Evolutionary conservation across 1,140 invertebrate genomes (phyloP), one percentile per base, ranked within the genome.

Genomic region (Metopolophium dirhodum): DNA sequence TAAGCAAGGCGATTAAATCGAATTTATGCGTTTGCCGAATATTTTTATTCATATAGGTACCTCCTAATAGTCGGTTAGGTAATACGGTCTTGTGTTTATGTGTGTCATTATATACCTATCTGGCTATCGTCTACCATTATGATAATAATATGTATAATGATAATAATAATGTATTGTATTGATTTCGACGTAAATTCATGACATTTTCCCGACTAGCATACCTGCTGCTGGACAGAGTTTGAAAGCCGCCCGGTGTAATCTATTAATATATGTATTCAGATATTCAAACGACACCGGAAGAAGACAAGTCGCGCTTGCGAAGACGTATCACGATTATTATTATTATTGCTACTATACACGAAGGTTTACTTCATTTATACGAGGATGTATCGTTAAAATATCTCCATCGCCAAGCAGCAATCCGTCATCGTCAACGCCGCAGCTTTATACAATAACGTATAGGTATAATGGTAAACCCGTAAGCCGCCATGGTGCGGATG

Each of bases 391-490:
- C 83, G 83, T 41, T 41, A 41, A 85, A 85, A 45, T 41, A 85
- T 85, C 61, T 6, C 61, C 30, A n/a, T 77, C 61, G 18, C 61
- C 61, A 18, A 41, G 41, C 61, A n/a, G 61, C 82, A 41, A 85
- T 86, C 85, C 85, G 85, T 86, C 41, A 47, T 86, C 85, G 85
- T 86, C 41, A 85, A 85, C 83, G 77, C 41, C 9, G 23, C 41
- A 47, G 37, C 37, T 26, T 85, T 45, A 85, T 85, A 18, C n/a
- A 82, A 37, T 41, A 83, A 45, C 30, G 22, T 54, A 45, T 85
- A 26, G 41, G 41, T 41, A 30, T 85, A 45, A 85, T 85, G 37
- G 9, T 37, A 85, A 85, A 85, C 22, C 23, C 35, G 37, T 85
- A 85, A 85, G 41, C 37, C 22, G 37, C 37, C 41, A 3, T 11